Evolutionary conservation across 2,888 invertebrate genomes (phyloP).

Genomic region (Eugnorisma glareosa): DNA sequence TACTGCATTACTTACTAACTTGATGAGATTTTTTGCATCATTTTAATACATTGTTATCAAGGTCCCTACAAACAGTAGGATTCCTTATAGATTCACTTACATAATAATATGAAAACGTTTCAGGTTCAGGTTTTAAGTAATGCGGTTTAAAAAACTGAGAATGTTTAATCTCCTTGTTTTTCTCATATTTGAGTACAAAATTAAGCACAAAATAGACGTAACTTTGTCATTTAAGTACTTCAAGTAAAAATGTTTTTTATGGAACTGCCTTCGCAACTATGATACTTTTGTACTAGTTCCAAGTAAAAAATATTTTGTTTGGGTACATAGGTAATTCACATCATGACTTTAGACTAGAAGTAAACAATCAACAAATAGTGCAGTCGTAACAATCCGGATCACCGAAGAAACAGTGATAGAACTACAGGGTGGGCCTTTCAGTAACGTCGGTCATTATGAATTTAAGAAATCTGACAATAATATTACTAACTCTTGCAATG

Average conservation of each 20-base stretch:
- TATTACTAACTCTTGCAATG: conserved; percentile 79
- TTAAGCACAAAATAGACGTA: conserved; percentile 78
- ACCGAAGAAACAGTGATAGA: conserved; percentile 76
- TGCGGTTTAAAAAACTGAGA: conserved; percentile 41
- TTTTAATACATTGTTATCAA: conserved; percentile 14
- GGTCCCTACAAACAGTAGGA: conserved; percentile 3
- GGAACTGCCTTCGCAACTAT: conserved; percentile 73
- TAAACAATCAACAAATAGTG: conserved; percentile 59
- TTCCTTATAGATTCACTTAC: conserved; percentile 27
- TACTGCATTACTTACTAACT: conserved; percentile 57
- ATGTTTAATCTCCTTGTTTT: conserved; percentile 57
- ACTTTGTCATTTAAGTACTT: conserved; percentile 55
- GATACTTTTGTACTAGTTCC: conserved; percentile 69
- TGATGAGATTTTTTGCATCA: conserved; percentile 27
- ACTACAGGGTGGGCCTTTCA: conserved; percentile 84
- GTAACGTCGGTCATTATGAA: conserved; percentile 82
- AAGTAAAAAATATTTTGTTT: conserved; percentile 56
- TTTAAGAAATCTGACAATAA: conserved; percentile 89
- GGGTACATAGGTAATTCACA: conserved; percentile 29
- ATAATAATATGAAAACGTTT: conserved; percentile 9
- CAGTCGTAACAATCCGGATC: conserved; percentile 69
- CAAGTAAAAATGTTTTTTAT: conserved; percentile 53
- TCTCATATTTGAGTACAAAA: conserved; percentile 74
- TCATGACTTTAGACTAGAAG: conserved; percentile 49
- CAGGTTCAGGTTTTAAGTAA: conserved; percentile 54